Conservation (phyloP, 2,113 vertebrate genomes). For the Indicator indicator region DNA sequence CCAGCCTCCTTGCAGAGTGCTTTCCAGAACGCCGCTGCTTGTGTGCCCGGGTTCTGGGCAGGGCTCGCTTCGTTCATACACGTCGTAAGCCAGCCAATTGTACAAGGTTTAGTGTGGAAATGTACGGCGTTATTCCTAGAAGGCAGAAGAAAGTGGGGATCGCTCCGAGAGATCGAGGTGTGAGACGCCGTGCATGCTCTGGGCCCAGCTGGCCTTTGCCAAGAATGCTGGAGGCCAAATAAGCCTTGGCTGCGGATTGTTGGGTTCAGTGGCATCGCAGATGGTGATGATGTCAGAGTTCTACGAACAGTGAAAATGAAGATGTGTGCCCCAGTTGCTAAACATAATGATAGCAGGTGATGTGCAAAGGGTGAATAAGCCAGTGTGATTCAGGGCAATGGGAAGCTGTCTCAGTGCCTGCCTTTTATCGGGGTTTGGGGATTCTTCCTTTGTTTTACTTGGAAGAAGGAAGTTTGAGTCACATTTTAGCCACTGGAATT, state of each 20-base stretch:
- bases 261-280: accelerated
- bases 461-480: background rate
- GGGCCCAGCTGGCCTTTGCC: accelerated
- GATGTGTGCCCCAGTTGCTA: background rate
- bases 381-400: accelerated
- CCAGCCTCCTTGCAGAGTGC: background rate
- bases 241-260: accelerated
- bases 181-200: accelerated
- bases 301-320: accelerated
- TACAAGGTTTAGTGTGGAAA: accelerated
- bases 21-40: background rate
- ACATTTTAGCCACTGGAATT: background rate
- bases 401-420: background rate
- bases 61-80: accelerated
- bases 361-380: background rate
- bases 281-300: accelerated
- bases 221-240: accelerated
- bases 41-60: background rate
- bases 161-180: too few species aligned
- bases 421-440: background rate
- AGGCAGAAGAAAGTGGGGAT: too few species aligned
- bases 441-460: background rate
- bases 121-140: accelerated
- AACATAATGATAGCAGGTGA: background rate
- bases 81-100: accelerated